Base-by-base conservation (phyloP, 2,797 vertebrate genomes). In the Tenualosa ilisha region DNA sequence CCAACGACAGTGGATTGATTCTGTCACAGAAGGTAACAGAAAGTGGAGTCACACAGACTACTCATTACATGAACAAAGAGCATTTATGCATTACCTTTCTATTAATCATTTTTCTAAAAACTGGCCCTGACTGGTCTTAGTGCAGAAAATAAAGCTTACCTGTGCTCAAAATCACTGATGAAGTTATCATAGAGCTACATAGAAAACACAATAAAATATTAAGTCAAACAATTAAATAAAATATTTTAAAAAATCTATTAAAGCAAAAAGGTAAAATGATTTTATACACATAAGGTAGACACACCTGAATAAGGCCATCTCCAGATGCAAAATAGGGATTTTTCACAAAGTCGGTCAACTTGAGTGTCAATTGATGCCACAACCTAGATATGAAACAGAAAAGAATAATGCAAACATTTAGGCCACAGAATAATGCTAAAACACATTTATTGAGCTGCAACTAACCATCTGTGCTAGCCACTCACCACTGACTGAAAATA, bases 351-450 rank as follows among this genome's bases (percentile, higher is more conserved):
- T 97, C 97, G 86, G 97, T 94, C 59, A 99, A 91, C 84, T 96
- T 97, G 88, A 99, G 94, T 0, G 98, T 99, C 93, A 99, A 91
- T 91, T 99, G 98, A 92, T 99, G 98, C 98, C 98, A 99, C 88
- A 99, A 94, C 86, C 98, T 99, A 79, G 37, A 79, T 46, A 5
- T 15, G 17, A 46, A 43, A 7, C 22, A 40, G 15, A n/a, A 8
- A 15, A 79, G 17, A n/a, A 22, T 6, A 79, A 43, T 46, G 8
- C 2, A 9, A 79, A 7, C 8, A 20, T 43, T 75, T 6, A 43
- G 68, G 13, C 3, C 68, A 65, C n/a, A 24, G 8, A 12, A 63
- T 49, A 63, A 63, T 1, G 20, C 20, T 17, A 12, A 24, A n/a
- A 65, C 7, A 5, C 46, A 49, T 8, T 1, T 49, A 49, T 49